Evolutionary conservation across 2,113 vertebrate species (phyloP).

Genomic region (Noturus placidus): DNA sequence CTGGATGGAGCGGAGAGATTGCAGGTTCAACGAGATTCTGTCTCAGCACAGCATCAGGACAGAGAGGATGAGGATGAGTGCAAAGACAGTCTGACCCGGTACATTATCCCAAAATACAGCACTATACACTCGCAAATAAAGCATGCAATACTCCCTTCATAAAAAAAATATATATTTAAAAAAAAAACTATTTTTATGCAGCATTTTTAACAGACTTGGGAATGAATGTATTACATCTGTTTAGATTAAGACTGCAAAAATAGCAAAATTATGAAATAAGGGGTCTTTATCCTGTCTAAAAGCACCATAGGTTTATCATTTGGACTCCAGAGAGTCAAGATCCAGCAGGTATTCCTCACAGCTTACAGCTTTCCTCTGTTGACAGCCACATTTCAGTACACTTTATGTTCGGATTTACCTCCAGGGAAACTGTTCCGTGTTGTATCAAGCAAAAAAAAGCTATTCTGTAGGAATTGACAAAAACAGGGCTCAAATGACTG

Average conservation of each 20-base stretch:
- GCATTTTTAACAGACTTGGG: not conserved
- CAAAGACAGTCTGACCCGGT: conserved; percentile 84
- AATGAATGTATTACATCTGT: not conserved
- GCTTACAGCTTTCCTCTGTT: conserved; percentile 16
- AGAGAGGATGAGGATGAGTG: conserved; percentile 76
- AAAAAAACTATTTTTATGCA: too few species aligned
- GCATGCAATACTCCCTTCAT: not conserved
- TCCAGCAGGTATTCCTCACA: not conserved
- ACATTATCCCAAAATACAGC: not conserved
- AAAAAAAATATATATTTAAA: too few species aligned
- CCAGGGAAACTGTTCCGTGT: conserved; percentile 32
- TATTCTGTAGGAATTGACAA: conserved; percentile 1
- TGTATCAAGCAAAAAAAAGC: conserved; percentile 28
- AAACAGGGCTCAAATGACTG: not conserved
- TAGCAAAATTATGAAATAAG: not conserved
- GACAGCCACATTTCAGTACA: conserved; percentile 14
- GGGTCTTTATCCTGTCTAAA: not conserved
- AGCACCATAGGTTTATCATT: not conserved
- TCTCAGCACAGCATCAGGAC: conserved; percentile 52
- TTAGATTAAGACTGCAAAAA: not conserved
- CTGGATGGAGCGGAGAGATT: conserved; percentile 63
- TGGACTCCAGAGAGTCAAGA: not conserved
- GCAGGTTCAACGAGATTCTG: conserved; percentile 28
- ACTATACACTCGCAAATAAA: not conserved
- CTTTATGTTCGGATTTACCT: conserved; percentile 34